Conservation (phyloP, 2,888 invertebrate genomes). For the Scelioninae gen. 1 region DNA sequence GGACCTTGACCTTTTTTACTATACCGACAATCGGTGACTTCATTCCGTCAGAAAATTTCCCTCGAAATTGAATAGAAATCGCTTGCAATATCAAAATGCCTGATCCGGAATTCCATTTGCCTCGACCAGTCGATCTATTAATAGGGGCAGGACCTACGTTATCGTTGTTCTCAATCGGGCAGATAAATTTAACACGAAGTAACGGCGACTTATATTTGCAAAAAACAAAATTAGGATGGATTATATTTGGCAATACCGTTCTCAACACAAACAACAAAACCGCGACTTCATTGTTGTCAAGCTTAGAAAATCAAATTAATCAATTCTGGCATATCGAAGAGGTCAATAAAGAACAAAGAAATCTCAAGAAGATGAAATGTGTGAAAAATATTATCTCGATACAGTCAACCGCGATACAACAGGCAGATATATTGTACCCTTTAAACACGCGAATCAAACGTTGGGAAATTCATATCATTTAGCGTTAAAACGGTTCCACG, state of each 20-base stretch:
- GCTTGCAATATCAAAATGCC: constrained; percentile 53
- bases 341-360: not conserved
- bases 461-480: too few species aligned
- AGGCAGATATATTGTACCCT: not conserved
- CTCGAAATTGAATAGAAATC: constrained; percentile 52
- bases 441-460: too few species aligned
- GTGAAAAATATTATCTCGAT: not conserved
- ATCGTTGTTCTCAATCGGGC: constrained; percentile 59
- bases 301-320: not conserved
- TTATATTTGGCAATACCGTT: not conserved
- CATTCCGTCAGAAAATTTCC: not conserved
- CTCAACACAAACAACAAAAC: not conserved
- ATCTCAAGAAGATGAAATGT: not conserved
- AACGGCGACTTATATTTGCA: constrained; percentile 56
- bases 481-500: too few species aligned
- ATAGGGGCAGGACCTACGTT: constrained; percentile 47
- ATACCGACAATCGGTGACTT: constrained; percentile 10
- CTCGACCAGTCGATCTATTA: constrained; percentile 54
- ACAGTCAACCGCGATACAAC: not conserved
- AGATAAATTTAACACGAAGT: constrained; percentile 53
- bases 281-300: not conserved
- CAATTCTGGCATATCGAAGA: constrained; percentile 5
- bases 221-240: constrained; percentile 69
- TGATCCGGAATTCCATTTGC: constrained; percentile 63
- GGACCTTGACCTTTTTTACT: not conserved